phyloP scores from a whole-genome alignment of 2,113 vertebrate genomes.

The Phoenicopterus ruber region DNA sequence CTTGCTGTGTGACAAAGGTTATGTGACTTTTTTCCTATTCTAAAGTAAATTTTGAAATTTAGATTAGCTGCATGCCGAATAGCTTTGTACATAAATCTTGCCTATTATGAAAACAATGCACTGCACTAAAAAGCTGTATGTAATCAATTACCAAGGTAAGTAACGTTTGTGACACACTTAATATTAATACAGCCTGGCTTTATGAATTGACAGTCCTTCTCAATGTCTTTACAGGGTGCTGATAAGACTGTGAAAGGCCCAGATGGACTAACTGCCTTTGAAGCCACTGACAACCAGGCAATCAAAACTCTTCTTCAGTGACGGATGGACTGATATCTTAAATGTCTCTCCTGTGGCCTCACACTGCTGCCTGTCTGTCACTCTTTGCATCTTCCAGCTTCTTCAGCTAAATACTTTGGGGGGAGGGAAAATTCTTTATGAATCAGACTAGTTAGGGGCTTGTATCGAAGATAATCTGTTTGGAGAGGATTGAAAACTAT shows the following conservation, averaged over 20 bases:
- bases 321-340: conserved; percentile 78
- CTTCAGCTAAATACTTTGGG: conserved; percentile 78
- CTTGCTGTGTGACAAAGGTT: background rate
- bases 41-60: background rate
- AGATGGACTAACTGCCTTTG: conserved; percentile 83
- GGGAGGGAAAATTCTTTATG: conserved; percentile 68
- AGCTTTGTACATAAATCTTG: background rate
- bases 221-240: conserved; percentile 84
- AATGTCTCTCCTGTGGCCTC: conserved; percentile 81
- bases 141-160: background rate
- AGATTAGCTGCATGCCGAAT: background rate
- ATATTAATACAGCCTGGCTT: background rate
- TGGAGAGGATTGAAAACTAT: conserved; percentile 33
- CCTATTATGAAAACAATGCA: background rate
- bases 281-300: conserved; percentile 83
- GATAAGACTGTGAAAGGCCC: conserved; percentile 88
- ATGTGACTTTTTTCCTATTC: background rate
- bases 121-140: background rate
- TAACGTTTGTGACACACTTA: background rate
- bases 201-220: conserved; percentile 2
- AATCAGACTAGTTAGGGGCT: conserved; percentile 65
- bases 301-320: conserved; percentile 94
- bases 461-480: conserved; percentile 42
- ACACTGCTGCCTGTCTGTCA: conserved; percentile 87
- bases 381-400: conserved; percentile 80